These are phyloP conservation scores for Channa maculata DNA, from an alignment of 2,113 vertebrate genomes.

Conservation along the genomic window DNA sequence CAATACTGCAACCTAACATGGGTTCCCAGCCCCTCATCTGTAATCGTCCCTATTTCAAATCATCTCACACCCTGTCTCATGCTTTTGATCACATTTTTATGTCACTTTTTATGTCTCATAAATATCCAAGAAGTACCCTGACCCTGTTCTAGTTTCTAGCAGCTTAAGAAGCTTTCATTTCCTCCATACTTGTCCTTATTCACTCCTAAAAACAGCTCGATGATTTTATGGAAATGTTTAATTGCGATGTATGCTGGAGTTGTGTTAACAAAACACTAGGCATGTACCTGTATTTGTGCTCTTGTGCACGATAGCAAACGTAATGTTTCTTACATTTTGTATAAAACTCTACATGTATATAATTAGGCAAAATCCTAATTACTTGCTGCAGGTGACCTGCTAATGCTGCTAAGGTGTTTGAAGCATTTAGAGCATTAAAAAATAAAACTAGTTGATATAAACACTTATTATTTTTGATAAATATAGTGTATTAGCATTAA, in stretches of 20 bases:
- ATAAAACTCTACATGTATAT: background rate
- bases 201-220: background rate
- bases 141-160: conserved; percentile 50
- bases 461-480: too few relatives aligned
- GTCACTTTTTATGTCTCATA: conserved; percentile 64
- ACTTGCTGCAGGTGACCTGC: too few relatives aligned
- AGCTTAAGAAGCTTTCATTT: conserved; percentile 9
- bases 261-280: too few relatives aligned
- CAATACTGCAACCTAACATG: conserved; percentile 8
- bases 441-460: too few relatives aligned
- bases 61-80: conserved; percentile 31
- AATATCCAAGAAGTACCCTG: conserved; percentile 60
- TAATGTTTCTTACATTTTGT: background rate
- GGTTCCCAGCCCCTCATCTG: conserved; percentile 41
- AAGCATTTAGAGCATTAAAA: too few relatives aligned
- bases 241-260: background rate
- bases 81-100: conserved; percentile 65
- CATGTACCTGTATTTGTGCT: too few relatives aligned
- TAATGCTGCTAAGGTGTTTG: too few relatives aligned
- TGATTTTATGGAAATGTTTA: conserved; percentile 1
- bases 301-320: background rate
- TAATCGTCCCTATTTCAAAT: conserved; percentile 50
- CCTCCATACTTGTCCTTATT: background rate
- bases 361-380: too few relatives aligned
- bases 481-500: too few relatives aligned